phyloP scores from a whole-genome alignment of 2,113 vertebrate species.

The Buteo buteo region DNA sequence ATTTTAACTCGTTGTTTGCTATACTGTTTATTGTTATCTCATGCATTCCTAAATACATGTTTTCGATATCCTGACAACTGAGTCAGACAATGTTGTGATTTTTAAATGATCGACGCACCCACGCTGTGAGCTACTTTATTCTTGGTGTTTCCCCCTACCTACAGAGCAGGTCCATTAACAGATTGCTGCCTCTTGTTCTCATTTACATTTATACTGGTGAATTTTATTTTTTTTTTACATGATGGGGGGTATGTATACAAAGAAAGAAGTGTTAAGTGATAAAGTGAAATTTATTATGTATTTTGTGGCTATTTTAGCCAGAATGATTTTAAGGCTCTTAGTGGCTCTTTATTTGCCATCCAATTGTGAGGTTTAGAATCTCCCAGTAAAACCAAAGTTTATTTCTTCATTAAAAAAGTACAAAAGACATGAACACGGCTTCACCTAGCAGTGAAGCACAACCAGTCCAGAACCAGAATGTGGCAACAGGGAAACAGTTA shows the following conservation, averaged over 20 bases:
- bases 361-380: background rate
- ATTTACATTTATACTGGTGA: background rate
- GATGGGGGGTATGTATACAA: background rate
- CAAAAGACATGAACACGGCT: background rate
- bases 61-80: background rate
- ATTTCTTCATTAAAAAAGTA: background rate
- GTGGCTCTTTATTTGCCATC: background rate
- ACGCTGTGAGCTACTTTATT: background rate
- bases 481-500: background rate
- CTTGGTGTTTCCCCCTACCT: background rate
- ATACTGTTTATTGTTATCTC: background rate
- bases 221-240: background rate
- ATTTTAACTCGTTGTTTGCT: background rate
- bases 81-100: background rate
- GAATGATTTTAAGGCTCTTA: background rate
- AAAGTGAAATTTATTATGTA: background rate
- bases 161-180: background rate
- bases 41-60: background rate
- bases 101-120: background rate
- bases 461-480: background rate
- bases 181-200: background rate
- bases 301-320: background rate
- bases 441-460: background rate
- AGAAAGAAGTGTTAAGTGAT: background rate
- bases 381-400: background rate